Evolutionary conservation across 2,888 invertebrate genomes (phyloP), one percentile per base, ranked within the genome.

Genomic region (Papilio elwesi): DNA sequence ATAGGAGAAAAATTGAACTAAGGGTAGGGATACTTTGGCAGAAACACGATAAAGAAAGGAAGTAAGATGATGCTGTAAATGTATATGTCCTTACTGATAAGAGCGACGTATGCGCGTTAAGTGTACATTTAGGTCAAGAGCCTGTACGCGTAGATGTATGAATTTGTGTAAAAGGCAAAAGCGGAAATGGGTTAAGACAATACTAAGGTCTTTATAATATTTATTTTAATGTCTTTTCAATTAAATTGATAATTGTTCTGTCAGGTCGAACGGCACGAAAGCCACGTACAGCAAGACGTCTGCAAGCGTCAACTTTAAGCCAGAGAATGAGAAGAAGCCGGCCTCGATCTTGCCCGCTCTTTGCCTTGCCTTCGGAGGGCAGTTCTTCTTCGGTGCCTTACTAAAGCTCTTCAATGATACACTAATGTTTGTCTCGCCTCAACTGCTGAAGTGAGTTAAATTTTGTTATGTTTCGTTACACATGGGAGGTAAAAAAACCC

Each of bases 381-480:
- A 97, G 71, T 98, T 98, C 85, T 75, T 98, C 1, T 96, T 98
- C 80, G 98, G 98, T n/a, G 95, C 97, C 0, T 86, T 96, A 68
- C 93, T 98, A 76, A 99, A 99, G 89, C 87, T 98, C 0, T 82
- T 96, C 52, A 97, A 97, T 82, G 99, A 98, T 90, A 76, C 96
- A 15, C 88, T 99, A 70, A 97, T 97, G 77, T 99, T 99, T 90
- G 95, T 97, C 57, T 98, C 97, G 80, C 99, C 99, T 0, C 96
- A 98, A 89, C 94, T 99, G 81, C 94, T 98, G 75, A 96, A 95
- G 98, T 98, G 93, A 95, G 87, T 83, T 51, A 38, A 9, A n/a
- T 11, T 11, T 13, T 49, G 0, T 49, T 9, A 9, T 43, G 7
- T 43, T 7, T 43, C 43, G 43, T 7, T 6, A 43, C 43, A 43